Evolutionary conservation across 2,113 vertebrate genomes (phyloP).

Genomic region (Trematocara variabile): DNA sequence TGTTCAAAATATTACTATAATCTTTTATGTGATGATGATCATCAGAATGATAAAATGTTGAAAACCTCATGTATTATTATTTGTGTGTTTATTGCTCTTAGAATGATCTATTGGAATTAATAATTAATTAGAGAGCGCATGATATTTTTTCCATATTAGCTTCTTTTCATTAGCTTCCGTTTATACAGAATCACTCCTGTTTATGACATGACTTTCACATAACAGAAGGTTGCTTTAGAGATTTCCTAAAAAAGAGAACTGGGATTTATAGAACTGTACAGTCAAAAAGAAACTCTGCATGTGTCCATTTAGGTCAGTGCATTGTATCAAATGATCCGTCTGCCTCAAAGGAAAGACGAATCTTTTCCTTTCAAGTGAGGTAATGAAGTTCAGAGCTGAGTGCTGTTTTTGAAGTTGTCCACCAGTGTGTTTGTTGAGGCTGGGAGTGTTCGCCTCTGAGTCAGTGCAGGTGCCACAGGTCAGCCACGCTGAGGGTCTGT

Average conservation of each 20-base stretch:
- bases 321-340: conserved; percentile 50
- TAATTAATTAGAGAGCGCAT: not conserved
- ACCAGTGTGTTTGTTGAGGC: conserved; percentile 48
- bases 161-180: not conserved
- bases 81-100: not conserved
- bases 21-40: not conserved
- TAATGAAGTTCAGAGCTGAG: conserved; percentile 55
- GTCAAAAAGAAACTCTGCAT: not conserved
- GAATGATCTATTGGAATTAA: not conserved
- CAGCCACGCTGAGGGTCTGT: conserved; percentile 1
- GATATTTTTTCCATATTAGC: fast-evolving
- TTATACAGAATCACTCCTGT: not conserved
- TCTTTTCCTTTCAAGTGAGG: conserved; percentile 60
- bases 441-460: conserved; percentile 22
- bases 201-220: not conserved
- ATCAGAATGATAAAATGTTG: not conserved
- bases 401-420: conserved; percentile 53
- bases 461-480: conserved; percentile 23
- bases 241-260: not conserved
- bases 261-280: not conserved
- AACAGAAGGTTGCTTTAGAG: not conserved
- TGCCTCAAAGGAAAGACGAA: conserved; percentile 17
- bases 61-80: not conserved
- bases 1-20: fast-evolving
- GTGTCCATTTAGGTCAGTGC: conserved; percentile 29